A percentile compares a stretch with the other conserved stretches of the same genome.
Evolutionary conservation across 2,113 vertebrate species (phyloP).

Genomic region (Phalacrocorax pelagicus): DNA sequence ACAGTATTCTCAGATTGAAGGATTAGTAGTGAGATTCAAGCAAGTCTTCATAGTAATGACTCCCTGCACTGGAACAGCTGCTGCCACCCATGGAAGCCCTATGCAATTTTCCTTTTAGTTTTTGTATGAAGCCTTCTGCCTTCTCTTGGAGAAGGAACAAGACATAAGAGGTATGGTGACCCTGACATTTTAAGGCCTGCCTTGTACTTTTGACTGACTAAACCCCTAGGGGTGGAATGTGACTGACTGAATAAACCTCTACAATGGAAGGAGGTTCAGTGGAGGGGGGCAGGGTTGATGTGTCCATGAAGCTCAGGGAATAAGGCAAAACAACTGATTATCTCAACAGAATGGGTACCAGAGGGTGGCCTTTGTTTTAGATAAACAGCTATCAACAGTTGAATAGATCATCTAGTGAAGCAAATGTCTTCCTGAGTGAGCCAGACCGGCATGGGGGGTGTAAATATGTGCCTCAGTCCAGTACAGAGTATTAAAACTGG

Average conservation of each 20-base stretch:
- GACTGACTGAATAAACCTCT: neutral
- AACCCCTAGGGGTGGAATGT: neutral
- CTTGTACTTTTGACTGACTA: neutral
- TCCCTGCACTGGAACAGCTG: neutral
- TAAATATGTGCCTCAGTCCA: neutral
- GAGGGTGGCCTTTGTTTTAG: neutral
- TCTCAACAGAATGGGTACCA: neutral
- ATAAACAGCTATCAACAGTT: neutral
- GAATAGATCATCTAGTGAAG: neutral
- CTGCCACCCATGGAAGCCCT: neutral
- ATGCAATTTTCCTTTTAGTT: neutral
- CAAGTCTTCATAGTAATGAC: neutral
- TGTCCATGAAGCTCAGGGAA: neutral
- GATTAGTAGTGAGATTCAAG: neutral
- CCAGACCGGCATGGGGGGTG: accelerated
- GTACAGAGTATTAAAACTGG: neutral
- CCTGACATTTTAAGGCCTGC: neutral
- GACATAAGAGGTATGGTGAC: neutral
- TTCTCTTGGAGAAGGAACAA: neutral
- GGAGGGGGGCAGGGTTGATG: neutral
- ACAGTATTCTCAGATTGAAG: neutral
- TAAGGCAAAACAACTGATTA: neutral
- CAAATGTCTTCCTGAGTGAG: neutral
- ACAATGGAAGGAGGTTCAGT: neutral
- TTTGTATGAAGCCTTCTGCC: neutral